Base-by-base conservation (phyloP, 1,140 invertebrate genomes). In the Proales similis region DNA sequence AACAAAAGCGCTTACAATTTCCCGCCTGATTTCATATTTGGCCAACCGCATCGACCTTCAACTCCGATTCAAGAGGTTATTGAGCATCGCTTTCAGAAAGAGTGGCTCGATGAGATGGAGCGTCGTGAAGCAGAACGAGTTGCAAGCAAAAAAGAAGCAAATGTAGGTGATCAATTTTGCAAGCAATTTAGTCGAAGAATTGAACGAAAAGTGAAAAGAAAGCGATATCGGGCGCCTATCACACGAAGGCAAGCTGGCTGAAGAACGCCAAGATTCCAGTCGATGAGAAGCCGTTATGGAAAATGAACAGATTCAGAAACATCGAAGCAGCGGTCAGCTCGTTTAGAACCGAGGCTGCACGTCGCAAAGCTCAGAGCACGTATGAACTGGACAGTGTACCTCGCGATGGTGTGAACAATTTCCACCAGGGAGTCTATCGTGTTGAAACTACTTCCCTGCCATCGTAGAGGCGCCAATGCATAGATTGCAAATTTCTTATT, bases 261-360 rank as follows among this genome's bases (percentile, higher is more conserved):
- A 45, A 45, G 36, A 45, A 61, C 14, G 57, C 57, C 14, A 61
- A 61, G 47, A 61, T 61, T 24, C 57, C 57, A 7, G 57, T 61
- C 27, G 57, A 61, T 22, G 39, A 45, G 27, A 61, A 61, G 27
- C 57, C 57, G 4, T 32, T 61, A 14, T 61, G 57, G 57, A 61
- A 61, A 46, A 61, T 61, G 57, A 29, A 42, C 22, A 26, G 39
- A 12, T 61, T 61, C 36, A 45, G 39, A 32, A 45, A 61, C 38
- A 32, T 61, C 0, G 39, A 46, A 45, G 39, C 39, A 38, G 27
- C 39, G n/a, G 57, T 61, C 26, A 45, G 47, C 17, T 42, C 57
- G 27, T 61, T 61, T 32, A 45, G 57, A 19, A 36, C 12, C 27
- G 33, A 22, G 9, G 11, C 27, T 2, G 7, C 29, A 20, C 26